Conservation (phyloP, 30 jellyfish, hydroid and myxozoan genomes). For the Chrysaora quinquecirrha region DNA sequence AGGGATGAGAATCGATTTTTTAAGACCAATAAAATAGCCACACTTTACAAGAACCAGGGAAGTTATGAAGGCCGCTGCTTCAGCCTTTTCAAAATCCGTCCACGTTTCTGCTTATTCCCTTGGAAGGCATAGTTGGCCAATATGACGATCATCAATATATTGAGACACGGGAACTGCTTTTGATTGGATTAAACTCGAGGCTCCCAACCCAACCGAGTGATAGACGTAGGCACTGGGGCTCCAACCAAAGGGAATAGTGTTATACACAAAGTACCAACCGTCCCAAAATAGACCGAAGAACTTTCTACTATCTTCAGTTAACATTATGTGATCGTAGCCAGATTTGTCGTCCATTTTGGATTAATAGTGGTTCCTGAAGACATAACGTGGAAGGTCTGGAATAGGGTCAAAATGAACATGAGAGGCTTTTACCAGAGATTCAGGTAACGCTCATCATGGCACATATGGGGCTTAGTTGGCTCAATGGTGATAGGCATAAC, state of each 20-base stretch:
- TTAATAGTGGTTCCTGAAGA: background rate
- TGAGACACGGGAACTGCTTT: background rate
- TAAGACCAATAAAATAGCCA: no score
- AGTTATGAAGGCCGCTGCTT: background rate
- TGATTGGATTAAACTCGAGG: constrained; percentile 6
- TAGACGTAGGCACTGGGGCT: constrained; percentile 1
- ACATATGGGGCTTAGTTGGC: constrained; percentile 23
- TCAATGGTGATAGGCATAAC: constrained; percentile 11
- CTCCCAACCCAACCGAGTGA: background rate
- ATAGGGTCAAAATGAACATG: constrained; percentile 6
- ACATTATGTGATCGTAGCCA: background rate
- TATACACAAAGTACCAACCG: background rate
- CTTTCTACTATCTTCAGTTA: background rate
- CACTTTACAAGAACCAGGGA: no score
- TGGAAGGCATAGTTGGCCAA: background rate
- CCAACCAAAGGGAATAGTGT: background rate
- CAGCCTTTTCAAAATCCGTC: background rate
- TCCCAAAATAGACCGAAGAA: background rate
- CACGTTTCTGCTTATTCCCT: background rate
- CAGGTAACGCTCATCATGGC: constrained; percentile 22
- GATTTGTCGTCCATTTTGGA: no score
- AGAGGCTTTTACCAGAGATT: no score
- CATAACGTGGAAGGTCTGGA: constrained; percentile 13
- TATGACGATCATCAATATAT: constrained; percentile 3
- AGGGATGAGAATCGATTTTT: no score